phyloP scores from a whole-genome alignment of 2,888 invertebrate species.

The Hyles lineata region DNA sequence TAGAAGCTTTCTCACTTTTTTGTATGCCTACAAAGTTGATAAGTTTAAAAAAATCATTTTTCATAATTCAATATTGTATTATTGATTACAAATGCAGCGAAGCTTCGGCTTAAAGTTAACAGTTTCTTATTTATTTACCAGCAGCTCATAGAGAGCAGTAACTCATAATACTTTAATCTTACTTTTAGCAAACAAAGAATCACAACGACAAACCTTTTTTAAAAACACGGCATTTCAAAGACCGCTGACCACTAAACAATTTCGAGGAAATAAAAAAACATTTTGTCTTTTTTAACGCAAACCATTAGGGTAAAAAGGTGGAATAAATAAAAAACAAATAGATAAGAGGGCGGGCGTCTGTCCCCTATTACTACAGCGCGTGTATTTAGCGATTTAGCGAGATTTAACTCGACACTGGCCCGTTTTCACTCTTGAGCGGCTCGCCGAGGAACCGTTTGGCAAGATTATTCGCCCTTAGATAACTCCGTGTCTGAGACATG shows the following conservation, averaged over 20 bases:
- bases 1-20: too few relatives aligned
- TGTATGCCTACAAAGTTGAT: too few relatives aligned
- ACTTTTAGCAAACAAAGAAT: not conserved
- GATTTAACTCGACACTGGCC: constrained; percentile 44
- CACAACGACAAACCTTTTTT: not conserved
- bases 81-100: too few relatives aligned
- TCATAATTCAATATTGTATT: too few relatives aligned
- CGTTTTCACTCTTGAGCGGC: constrained; percentile 55
- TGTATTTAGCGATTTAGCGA: constrained; percentile 31
- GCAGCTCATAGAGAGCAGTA: too few relatives aligned
- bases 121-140: too few relatives aligned
- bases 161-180: too few relatives aligned
- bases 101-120: too few relatives aligned
- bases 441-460: constrained; percentile 46
- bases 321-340: constrained; percentile 46
- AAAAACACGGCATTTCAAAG: not conserved
- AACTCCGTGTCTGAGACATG: constrained; percentile 32
- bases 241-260: not conserved
- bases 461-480: constrained; percentile 42
- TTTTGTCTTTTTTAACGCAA: constrained; percentile 5
- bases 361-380: constrained; percentile 39
- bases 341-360: constrained; percentile 42
- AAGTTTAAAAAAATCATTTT: too few relatives aligned
- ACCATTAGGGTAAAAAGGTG: constrained; percentile 25
- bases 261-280: not conserved